Evolutionary conservation across 2,113 vertebrate species (phyloP), one percentile per base, ranked within the genome.

Genomic region (Salminus brasiliensis): DNA sequence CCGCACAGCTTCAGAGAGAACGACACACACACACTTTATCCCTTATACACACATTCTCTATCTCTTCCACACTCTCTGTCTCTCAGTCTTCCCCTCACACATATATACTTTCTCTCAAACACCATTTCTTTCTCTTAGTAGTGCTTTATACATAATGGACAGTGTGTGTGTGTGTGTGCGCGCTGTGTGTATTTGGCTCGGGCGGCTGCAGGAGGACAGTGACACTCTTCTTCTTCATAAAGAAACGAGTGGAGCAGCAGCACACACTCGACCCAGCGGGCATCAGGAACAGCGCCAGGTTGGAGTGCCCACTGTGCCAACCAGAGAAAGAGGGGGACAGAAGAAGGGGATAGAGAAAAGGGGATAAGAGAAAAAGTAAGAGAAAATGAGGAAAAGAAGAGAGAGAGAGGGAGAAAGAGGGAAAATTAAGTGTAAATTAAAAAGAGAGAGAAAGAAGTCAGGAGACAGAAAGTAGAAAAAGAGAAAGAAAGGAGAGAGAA

Each of bases 221-320:
- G 87, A 89, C 91, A 88, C 88, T 82, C 79, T 76, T 91, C 85
- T 69, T 91, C 92, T 90, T 85, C 85, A 90, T 90, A 92, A 91
- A 92, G 86, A 83, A 87, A 91, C 78, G 89, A 89, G 83, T 90
- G 90, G 83, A 83, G 89, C 84, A 86, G 88, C 88, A 88, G 90
- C 85, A 72, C 85, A 90, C 80, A 88, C 91, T 91, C 93, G 91
- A 79, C 43, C 82, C 60, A 92, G 91, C 93, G 93, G 88, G 79
- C 88, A 83, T 79, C 80, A 15, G 47, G n/a, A 60, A 23, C 9
- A 9, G 53, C 52, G 57, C 52, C 57, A 78, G 81, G 67, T 68
- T 49, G 21, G 36, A 65, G 65, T 49, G n/a, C 59, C 69, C 45
- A 11, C 47, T 72, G 77, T 79, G 69, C 77, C 70, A 72, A 72